Percentiles rank a stretch among this genome's conserved stretches.
These are phyloP conservation scores for Agrochola lota DNA, from an alignment of 2,888 invertebrate species.

Conservation along the genomic window DNA sequence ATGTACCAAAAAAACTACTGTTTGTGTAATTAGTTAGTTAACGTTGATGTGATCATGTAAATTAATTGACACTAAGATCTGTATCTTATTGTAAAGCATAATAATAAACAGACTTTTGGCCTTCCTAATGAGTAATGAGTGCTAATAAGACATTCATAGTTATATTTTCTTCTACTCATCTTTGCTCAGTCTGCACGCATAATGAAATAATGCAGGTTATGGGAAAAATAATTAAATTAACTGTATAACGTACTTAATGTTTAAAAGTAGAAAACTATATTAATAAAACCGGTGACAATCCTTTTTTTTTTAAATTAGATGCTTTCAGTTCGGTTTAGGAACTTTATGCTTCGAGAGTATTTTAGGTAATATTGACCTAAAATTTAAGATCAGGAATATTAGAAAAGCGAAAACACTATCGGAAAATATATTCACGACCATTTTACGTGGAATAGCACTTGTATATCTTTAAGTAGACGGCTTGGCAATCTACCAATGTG, in stretches of 20 bases:
- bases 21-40: constrained; percentile 64
- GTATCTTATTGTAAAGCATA: constrained; percentile 75
- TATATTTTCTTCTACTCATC: constrained; percentile 20
- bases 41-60: constrained; percentile 70
- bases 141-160: constrained; percentile 5
- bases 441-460: neutral
- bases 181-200: constrained; percentile 1
- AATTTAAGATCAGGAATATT: neutral
- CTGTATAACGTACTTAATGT: constrained; percentile 3
- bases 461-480: neutral
- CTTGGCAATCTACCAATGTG: neutral
- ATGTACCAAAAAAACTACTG: constrained; percentile 58
- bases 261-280: constrained; percentile 1
- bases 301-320: no score
- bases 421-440: neutral
- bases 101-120: constrained; percentile 74
- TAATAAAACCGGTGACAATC: no score
- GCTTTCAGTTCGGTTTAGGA: neutral
- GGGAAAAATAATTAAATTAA: constrained; percentile 14
- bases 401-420: neutral
- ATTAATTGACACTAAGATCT: constrained; percentile 79
- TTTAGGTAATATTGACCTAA: neutral
- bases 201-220: constrained; percentile 36
- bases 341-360: no score
- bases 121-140: constrained; percentile 71